A percentile compares a stretch with the other conserved stretches of the same genome.
These are phyloP conservation scores for Linepithema humile DNA, from an alignment of 1,140 invertebrate genomes.

Conservation along the genomic window DNA sequence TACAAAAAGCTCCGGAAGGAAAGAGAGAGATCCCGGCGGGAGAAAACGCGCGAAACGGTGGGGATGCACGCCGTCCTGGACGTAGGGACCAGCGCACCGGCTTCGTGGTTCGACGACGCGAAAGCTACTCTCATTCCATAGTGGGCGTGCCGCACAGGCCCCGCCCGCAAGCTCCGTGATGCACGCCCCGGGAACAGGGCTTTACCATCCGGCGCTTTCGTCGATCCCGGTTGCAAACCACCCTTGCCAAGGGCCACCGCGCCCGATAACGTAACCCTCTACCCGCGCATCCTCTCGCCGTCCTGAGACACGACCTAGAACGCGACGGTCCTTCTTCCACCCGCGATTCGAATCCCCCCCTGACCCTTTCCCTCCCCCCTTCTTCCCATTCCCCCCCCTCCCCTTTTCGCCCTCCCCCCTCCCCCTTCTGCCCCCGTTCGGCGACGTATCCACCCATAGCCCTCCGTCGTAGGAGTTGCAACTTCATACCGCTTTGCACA, in stretches of 20 bases:
- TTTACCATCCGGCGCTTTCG: conserved; percentile 64
- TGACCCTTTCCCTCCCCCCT: not conserved
- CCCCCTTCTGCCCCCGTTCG: not conserved
- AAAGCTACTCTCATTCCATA: conserved; percentile 69
- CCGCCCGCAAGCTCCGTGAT: conserved; percentile 81
- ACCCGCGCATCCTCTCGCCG: conserved; percentile 47
- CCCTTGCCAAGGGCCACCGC: conserved; percentile 64
- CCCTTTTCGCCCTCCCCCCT: not conserved
- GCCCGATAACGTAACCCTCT: conserved; percentile 57
- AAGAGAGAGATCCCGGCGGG: conserved; percentile 58
- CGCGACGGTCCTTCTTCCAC: conserved; percentile 44
- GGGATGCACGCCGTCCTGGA: conserved; percentile 37
- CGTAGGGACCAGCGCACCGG: conserved; percentile 45
- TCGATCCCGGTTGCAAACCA: conserved; percentile 69
- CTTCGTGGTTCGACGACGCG: conserved; percentile 61
- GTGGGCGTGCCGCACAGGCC: conserved; percentile 81
- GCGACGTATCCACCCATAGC: conserved; percentile 21
- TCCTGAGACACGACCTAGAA: conserved; percentile 60
- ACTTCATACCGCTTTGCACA: conserved; percentile 78
- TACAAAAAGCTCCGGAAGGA: conserved; percentile 63
- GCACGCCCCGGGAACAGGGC: conserved; percentile 73
- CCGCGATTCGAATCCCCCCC: not conserved
- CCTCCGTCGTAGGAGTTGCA: conserved; percentile 61
- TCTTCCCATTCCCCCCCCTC: not conserved
- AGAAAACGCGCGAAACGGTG: conserved; percentile 24